Conservation (phyloP, 2,797 vertebrate species). For the Malacoctenus gilli region DNA sequence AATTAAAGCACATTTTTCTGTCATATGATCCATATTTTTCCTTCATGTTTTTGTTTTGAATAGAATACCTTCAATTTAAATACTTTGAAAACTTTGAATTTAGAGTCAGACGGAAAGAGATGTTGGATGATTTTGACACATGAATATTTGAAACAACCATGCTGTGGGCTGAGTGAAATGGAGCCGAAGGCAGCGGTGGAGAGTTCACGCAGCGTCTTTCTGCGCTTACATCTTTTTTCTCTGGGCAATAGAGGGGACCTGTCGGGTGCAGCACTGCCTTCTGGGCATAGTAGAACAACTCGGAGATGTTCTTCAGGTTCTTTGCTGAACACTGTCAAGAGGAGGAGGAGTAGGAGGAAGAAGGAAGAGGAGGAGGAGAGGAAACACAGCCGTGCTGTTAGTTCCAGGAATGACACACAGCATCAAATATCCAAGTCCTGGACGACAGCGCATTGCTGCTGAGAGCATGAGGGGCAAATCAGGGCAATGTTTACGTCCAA, state of each 20-base stretch:
- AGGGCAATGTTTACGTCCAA: constrained; percentile 11
- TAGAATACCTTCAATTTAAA: too few relatives aligned
- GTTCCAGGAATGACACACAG: background rate
- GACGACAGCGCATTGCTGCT: too few relatives aligned
- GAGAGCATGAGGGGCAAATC: constrained; percentile 11
- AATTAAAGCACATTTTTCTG: too few relatives aligned
- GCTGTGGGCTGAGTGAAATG: too few relatives aligned
- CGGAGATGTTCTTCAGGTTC: constrained; percentile 98
- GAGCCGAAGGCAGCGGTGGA: too few relatives aligned
- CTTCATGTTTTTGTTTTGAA: too few relatives aligned
- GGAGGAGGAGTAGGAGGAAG: too few relatives aligned
- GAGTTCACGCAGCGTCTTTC: background rate
- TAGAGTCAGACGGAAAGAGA: too few relatives aligned
- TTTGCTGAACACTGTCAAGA: constrained; percentile 93
- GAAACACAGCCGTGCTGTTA: fast-evolving
- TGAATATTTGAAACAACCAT: too few relatives aligned
- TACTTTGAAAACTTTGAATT: too few relatives aligned
- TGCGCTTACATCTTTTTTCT: constrained; percentile 90
- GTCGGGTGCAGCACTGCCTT: constrained; percentile 97
- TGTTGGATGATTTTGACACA: too few relatives aligned
- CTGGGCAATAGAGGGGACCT: constrained; percentile 94
- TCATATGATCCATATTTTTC: too few relatives aligned
- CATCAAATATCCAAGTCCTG: background rate
- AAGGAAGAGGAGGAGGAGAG: background rate
- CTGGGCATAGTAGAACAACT: constrained; percentile 97